Conservation (phyloP, 2,888 invertebrate species). For the Nysson spinosus region DNA sequence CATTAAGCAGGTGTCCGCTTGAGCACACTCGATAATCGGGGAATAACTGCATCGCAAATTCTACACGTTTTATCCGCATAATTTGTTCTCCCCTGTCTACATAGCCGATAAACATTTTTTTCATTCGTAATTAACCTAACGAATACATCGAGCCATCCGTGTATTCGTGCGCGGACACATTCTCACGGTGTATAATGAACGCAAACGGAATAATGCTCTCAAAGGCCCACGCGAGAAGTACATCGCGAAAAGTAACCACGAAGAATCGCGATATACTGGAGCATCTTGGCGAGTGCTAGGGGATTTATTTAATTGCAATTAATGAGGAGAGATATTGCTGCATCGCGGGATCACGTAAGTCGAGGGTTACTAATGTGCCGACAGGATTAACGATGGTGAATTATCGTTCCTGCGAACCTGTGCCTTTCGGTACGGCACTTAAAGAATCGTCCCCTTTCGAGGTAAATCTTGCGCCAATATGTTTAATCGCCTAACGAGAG, state of each 20-base stretch:
- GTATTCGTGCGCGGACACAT: slow-evolving; percentile 33
- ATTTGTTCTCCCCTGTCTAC: not conserved
- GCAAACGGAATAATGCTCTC: slow-evolving; percentile 30
- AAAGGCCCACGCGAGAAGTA: slow-evolving; percentile 45
- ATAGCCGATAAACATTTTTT: slow-evolving; percentile 1
- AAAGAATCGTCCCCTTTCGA: slow-evolving; percentile 16
- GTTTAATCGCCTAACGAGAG: slow-evolving; percentile 23
- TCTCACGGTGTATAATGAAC: slow-evolving; percentile 40
- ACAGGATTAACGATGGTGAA: slow-evolving; percentile 75
- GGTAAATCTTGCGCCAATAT: slow-evolving; percentile 11
- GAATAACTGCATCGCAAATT: slow-evolving; percentile 1
- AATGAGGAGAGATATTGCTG: slow-evolving; percentile 75
- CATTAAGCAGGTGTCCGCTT: slow-evolving; percentile 2
- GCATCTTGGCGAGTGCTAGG: slow-evolving; percentile 55
- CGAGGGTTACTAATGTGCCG: slow-evolving; percentile 75
- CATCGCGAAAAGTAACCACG: slow-evolving; percentile 31
- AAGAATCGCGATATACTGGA: slow-evolving; percentile 61
- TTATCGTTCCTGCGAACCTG: slow-evolving; percentile 62
- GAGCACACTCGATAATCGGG: not conserved
- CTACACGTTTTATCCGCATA: slow-evolving; percentile 4
- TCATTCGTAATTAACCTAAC: slow-evolving; percentile 14
- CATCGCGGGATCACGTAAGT: slow-evolving; percentile 67
- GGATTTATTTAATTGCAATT: slow-evolving; percentile 77
- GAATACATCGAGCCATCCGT: slow-evolving; percentile 15
- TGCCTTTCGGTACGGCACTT: slow-evolving; percentile 1